phyloP scores from a whole-genome alignment of 1,140 invertebrate genomes.

The Spodoptera litura region DNA sequence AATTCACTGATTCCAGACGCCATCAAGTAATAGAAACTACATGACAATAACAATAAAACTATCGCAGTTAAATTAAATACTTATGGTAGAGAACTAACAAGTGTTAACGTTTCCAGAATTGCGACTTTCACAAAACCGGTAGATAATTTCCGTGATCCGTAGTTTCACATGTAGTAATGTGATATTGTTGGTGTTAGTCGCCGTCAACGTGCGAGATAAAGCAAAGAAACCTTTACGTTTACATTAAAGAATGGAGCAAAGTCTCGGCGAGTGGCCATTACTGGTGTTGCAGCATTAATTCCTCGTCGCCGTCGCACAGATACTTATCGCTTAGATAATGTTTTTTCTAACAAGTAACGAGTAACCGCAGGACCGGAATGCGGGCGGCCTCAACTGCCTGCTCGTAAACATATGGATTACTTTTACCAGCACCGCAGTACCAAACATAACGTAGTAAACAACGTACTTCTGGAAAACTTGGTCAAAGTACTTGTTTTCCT shows the following conservation, averaged over 20 bases:
- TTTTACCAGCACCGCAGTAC: background rate
- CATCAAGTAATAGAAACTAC: background rate
- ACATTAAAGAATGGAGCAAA: background rate
- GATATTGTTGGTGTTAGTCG: conserved; percentile 2
- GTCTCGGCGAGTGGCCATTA: conserved; percentile 3
- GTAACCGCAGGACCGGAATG: conserved; percentile 36
- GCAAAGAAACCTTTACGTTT: background rate
- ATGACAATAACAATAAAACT: background rate
- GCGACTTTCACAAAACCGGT: background rate
- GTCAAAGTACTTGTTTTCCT: too few relatives aligned
- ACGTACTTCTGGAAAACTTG: background rate
- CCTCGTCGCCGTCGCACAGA: conserved; percentile 5
- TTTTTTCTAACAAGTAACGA: conserved; percentile 22
- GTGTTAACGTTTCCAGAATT: background rate
- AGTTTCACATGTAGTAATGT: conserved; percentile 20
- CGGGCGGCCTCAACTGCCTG: conserved; percentile 31
- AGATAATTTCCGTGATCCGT: background rate
- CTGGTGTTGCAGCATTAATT: conserved; percentile 24
- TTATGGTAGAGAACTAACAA: too few relatives aligned
- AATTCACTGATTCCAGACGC: too few relatives aligned
- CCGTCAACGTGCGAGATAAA: background rate
- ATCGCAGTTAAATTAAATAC: too few relatives aligned
- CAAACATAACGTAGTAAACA: background rate
- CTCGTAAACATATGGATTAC: conserved; percentile 35
- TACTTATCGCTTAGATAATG: conserved; percentile 31